These are phyloP conservation scores for Eucidaris tribuloides DNA, from an alignment of 35 echinoderm and acorn worm species.

Conservation along the genomic window DNA sequence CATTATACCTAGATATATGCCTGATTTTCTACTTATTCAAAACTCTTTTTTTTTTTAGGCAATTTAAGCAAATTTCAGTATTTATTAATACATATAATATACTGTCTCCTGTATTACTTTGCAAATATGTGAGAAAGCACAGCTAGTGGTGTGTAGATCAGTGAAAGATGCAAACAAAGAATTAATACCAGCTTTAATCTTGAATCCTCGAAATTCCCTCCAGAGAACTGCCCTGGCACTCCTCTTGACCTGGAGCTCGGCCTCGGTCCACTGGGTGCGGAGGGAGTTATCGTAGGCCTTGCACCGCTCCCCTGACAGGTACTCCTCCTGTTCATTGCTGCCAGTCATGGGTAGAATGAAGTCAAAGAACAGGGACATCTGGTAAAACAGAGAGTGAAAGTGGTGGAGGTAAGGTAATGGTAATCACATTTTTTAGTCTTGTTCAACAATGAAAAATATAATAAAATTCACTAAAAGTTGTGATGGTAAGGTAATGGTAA, in stretches of 20 bases:
- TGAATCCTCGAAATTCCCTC: slow-evolving; percentile 66
- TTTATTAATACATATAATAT: too few species aligned
- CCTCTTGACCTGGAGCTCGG: slow-evolving; percentile 34
- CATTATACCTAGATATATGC: too few species aligned
- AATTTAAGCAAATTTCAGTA: too few species aligned
- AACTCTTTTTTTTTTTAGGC: too few species aligned
- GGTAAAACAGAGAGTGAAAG: too few species aligned
- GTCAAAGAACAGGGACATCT: slow-evolving; percentile 98
- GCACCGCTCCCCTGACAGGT: slow-evolving; percentile 61
- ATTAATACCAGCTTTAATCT: slow-evolving; percentile 85
- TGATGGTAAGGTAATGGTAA: too few species aligned
- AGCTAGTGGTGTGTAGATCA: too few species aligned
- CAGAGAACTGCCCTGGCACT: slow-evolving; percentile 66
- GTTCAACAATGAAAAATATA: background rate
- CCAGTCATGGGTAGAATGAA: slow-evolving; percentile 67
- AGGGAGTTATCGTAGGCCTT: slow-evolving; percentile 58
- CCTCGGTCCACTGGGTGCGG: slow-evolving; percentile 20
- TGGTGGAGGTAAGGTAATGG: too few species aligned
- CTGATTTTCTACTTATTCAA: too few species aligned
- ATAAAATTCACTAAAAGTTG: background rate
- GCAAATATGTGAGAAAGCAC: too few species aligned
- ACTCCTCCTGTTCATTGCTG: slow-evolving; percentile 79
- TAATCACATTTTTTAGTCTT: background rate
- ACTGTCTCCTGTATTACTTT: too few species aligned
- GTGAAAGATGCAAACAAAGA: too few species aligned